Evolutionary conservation across 37 sponge, comb jelly and placozoan genomes (phyloP).

Genomic region (Oopsacas minuta): DNA sequence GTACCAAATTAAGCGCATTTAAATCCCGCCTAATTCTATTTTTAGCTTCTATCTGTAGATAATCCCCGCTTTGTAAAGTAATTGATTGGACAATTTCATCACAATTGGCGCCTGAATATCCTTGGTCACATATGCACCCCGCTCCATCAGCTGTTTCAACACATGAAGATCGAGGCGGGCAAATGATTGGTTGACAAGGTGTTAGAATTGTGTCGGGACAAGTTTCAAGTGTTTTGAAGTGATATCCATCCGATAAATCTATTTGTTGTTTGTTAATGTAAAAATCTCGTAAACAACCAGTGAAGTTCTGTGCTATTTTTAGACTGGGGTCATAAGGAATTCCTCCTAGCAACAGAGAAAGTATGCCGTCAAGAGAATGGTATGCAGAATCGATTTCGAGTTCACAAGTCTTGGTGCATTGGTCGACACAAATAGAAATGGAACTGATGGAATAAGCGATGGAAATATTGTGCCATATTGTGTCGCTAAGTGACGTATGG

Average conservation of each 20-base stretch:
- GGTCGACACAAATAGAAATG: neutral
- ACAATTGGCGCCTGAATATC: neutral
- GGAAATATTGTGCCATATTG: neutral
- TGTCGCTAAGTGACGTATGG: neutral
- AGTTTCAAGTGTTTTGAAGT: neutral
- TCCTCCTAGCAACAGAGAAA: neutral
- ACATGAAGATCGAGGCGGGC: neutral
- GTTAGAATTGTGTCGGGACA: neutral
- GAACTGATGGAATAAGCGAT: neutral
- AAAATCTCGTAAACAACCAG: constrained; percentile 8
- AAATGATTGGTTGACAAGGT: constrained; percentile 2
- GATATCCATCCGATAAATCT: neutral
- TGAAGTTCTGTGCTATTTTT: neutral
- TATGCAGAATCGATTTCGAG: neutral
- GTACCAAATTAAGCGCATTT: neutral
- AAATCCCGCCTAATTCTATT: constrained; percentile 8
- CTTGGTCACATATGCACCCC: neutral
- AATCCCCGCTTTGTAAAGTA: neutral
- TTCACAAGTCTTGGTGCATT: neutral
- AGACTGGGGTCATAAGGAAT: neutral
- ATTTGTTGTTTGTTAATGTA: constrained; percentile 1
- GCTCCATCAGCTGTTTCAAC: neutral
- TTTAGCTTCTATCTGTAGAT: neutral
- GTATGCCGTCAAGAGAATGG: neutral
- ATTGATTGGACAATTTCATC: neutral